phyloP scores from a whole-genome alignment of 2,888 invertebrate genomes.

The Lordiphosa fenestrarum region DNA sequence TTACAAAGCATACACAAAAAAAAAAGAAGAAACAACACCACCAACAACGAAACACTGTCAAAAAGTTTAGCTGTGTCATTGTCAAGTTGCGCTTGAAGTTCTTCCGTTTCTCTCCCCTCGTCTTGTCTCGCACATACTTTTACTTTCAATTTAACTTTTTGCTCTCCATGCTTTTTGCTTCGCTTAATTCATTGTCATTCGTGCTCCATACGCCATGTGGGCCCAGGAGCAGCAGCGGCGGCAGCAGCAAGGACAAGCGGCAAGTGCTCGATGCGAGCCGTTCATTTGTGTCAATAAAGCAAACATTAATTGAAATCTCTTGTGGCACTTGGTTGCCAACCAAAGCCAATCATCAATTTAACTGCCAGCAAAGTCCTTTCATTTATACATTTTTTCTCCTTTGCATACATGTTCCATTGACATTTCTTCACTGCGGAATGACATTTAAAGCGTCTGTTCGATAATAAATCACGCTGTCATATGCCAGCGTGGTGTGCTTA shows the following conservation, averaged over 20 bases:
- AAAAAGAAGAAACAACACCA: background rate
- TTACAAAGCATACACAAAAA: constrained; percentile 59
- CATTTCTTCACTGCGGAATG: constrained; percentile 50
- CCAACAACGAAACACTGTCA: constrained; percentile 53
- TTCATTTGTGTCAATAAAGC: constrained; percentile 54
- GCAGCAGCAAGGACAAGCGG: constrained; percentile 6
- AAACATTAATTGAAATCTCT: constrained; percentile 70
- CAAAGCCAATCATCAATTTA: constrained; percentile 63
- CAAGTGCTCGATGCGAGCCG: constrained; percentile 17
- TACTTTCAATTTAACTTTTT: constrained; percentile 71
- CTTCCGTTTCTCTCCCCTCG: background rate
- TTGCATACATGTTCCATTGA: constrained; percentile 45
- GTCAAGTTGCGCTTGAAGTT: constrained; percentile 68
- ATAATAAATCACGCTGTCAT: constrained; percentile 69
- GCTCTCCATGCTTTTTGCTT: constrained; percentile 24
- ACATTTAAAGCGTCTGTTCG: constrained; percentile 66
- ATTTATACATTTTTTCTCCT: constrained; percentile 25
- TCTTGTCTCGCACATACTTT: constrained; percentile 40
- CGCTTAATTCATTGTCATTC: constrained; percentile 56
- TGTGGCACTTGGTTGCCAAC: constrained; percentile 23
- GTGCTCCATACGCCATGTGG: constrained; percentile 55
- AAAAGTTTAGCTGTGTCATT: constrained; percentile 66
- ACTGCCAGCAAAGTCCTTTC: constrained; percentile 36
- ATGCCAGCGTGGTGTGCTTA: constrained; percentile 32
- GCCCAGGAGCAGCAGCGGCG: constrained; percentile 15